These are phyloP conservation scores for Microplitis manilae DNA, from an alignment of 2,888 invertebrate species.

Conservation along the genomic window DNA sequence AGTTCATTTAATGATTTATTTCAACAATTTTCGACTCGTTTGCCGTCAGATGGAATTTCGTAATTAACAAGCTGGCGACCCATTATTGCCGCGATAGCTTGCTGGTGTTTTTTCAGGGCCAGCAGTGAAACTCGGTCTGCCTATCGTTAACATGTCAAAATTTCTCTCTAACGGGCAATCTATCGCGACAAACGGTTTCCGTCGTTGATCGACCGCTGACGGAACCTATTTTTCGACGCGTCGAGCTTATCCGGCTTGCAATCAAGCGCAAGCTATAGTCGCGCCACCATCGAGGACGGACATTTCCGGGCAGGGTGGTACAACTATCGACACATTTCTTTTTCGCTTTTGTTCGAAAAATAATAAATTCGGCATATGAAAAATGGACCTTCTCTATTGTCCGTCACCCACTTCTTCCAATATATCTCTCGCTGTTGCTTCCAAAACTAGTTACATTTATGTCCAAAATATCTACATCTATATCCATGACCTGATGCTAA, in stretches of 20 bases:
- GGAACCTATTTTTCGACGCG: constrained; percentile 37
- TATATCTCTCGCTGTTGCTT: background rate
- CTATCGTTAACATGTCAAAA: constrained; percentile 42
- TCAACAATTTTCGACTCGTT: background rate
- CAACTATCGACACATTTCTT: constrained; percentile 1
- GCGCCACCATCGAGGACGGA: constrained; percentile 26
- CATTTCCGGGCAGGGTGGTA: constrained; percentile 21
- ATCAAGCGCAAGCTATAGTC: constrained; percentile 24
- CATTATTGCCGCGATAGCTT: background rate
- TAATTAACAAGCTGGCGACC: background rate
- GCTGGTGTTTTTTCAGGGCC: background rate
- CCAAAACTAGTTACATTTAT: background rate
- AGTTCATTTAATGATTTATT: background rate
- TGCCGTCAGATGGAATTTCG: background rate
- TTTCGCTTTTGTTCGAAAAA: background rate
- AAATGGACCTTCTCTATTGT: constrained; percentile 22
- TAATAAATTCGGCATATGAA: constrained; percentile 15
- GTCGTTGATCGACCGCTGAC: constrained; percentile 20
- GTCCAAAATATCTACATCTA: too few relatives aligned
- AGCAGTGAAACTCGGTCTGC: constrained; percentile 21
- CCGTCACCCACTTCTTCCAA: constrained; percentile 4
- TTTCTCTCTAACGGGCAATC: constrained; percentile 5
- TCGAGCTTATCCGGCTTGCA: constrained; percentile 31
- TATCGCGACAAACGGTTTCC: constrained; percentile 25
- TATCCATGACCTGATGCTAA: too few relatives aligned